Evolutionary conservation across 2,888 invertebrate species (phyloP), one percentile per base, ranked within the genome.

Genomic region (Metellina segmentata): DNA sequence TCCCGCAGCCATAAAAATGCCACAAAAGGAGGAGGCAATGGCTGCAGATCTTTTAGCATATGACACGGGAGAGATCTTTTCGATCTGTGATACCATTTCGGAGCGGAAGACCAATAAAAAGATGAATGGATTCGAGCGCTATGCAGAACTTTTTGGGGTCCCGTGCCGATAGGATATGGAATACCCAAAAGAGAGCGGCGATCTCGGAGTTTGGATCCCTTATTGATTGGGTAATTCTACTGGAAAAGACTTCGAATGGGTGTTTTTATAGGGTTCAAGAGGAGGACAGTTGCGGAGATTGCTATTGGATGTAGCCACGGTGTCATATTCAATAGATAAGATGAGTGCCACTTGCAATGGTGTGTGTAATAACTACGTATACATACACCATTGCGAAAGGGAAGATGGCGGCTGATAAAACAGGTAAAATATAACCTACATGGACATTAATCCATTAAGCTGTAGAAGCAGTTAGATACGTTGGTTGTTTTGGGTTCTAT

Each of bases 31-130:
- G 16, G 16, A 13, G 77, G 20, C 53, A 48, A 70, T 70, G 53
- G 85, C 51, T 49, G 78, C 34, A 86, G 81, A 71, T 88, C 88
- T 75, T 81, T 88, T 81, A 88, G 88, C 81, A 88, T 88, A 88
- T 88, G 88, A 88, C 88, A 81, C 75, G 20, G 75, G 75, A 75
- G 75, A 34, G 72, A 87, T 87, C 87, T 87, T 61, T 87, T 19
- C 75, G 52, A 75, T 85, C 85, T 85, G 71, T 69, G 51, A 71
- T n/a, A 85, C 61, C 78, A 70, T 86, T 86, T 61, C 48, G 8
- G 8, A 19, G 13, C 7, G 20, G 51, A 51, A 20, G 52, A 34
- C 71, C 79, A 72, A 79, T 79, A 72, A 61, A 51, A 52, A 71
- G 70, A 53, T 34, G 87, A 79, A 87, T 34, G 52, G 71, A 52